Conservation (phyloP, 2,113 vertebrate species). For the Callospermophilus lateralis region DNA sequence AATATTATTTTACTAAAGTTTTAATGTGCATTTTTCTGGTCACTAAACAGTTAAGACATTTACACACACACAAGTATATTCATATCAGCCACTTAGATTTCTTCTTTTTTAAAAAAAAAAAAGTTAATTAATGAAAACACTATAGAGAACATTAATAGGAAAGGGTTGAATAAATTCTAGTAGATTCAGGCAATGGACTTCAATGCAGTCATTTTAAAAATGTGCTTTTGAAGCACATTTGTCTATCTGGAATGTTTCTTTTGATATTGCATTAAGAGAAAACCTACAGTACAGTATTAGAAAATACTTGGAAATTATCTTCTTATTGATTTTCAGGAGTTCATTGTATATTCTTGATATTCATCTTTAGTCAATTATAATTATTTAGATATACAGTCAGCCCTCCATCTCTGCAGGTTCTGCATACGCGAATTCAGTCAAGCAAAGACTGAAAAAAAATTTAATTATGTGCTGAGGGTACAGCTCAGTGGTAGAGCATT, state of each 20-base stretch:
- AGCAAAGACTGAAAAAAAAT: neutral
- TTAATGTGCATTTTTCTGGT: neutral
- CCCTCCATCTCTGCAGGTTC: too few relatives aligned
- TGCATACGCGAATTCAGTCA: too few relatives aligned
- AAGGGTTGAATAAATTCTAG: neutral
- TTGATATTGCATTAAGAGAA: neutral
- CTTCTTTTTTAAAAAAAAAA: neutral
- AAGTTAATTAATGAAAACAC: too few relatives aligned
- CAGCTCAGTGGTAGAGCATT: too few relatives aligned
- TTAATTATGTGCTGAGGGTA: neutral
- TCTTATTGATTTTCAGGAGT: too few relatives aligned
- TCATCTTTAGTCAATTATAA: too few relatives aligned
- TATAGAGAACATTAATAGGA: neutral
- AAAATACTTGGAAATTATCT: too few relatives aligned
- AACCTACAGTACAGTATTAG: neutral
- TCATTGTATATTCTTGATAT: too few relatives aligned
- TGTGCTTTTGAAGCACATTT: neutral
- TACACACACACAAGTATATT: neutral
- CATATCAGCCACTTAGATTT: neutral
- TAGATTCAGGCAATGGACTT: neutral
- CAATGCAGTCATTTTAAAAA: neutral
- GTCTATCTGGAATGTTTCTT: neutral
- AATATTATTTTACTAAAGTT: neutral
- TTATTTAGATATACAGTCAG: too few relatives aligned
- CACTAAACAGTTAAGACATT: neutral